phyloP scores from a whole-genome alignment of 2,888 invertebrate species.

The Acronicta alni region DNA sequence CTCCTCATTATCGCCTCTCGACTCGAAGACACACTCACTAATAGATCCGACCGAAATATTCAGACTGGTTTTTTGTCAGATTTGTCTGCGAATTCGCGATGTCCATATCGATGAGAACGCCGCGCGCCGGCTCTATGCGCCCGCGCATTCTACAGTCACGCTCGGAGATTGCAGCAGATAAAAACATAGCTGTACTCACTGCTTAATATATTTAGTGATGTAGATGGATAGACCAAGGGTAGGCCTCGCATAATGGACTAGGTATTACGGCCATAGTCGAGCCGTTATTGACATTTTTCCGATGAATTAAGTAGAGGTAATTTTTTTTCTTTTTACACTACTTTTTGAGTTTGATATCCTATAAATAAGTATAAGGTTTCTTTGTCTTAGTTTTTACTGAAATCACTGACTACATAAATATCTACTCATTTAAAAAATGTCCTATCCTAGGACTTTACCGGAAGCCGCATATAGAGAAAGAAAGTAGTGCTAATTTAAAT shows the following conservation, averaged over 20 bases:
- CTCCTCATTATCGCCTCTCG: conserved; percentile 87
- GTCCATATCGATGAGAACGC: conserved; percentile 62
- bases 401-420: neutral
- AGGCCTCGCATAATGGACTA: conserved; percentile 15
- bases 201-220: conserved; percentile 32
- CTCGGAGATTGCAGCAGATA: conserved; percentile 46
- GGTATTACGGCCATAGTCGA: conserved; percentile 4
- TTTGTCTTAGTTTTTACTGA: conserved; percentile 1
- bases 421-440: neutral
- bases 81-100: conserved; percentile 66
- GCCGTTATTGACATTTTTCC: conserved; percentile 15
- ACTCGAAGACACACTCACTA: conserved; percentile 79
- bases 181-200: conserved; percentile 31
- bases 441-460: neutral
- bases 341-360: conserved; percentile 3
- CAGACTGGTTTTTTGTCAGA: conserved; percentile 71
- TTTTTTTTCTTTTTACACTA: conserved; percentile 3
- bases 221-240: conserved; percentile 35
- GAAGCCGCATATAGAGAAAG: neutral
- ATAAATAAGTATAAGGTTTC: conserved; percentile 16
- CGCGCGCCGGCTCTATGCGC: conserved; percentile 64
- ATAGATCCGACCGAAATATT: conserved; percentile 75
- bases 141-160: conserved; percentile 60
- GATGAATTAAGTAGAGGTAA: conserved; percentile 10
- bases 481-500: neutral